Evolutionary conservation across 2,888 invertebrate genomes (phyloP).

Genomic region (Andrena dorsata): DNA sequence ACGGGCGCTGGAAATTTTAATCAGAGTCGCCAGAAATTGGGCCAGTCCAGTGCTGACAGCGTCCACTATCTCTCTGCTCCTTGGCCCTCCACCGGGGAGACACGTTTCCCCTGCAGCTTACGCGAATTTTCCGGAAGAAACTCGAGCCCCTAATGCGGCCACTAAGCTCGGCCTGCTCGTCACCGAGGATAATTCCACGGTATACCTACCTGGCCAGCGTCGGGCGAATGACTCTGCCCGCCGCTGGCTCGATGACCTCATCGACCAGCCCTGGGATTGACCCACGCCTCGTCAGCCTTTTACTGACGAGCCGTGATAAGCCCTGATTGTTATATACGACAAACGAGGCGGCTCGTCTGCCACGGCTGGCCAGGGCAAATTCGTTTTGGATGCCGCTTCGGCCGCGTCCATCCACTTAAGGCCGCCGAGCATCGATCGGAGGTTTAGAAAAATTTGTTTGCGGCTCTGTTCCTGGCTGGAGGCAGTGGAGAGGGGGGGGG

Average conservation of each 20-base stretch:
- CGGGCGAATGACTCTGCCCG: conserved; percentile 57
- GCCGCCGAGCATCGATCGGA: conserved; percentile 35
- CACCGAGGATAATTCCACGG: conserved; percentile 49
- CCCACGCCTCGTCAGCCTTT: conserved; percentile 65
- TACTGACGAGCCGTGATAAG: conserved; percentile 66
- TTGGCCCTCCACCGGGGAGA: background rate
- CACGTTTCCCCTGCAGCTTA: conserved; percentile 31
- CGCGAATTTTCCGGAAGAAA: conserved; percentile 46
- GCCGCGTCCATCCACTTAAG: conserved; percentile 45
- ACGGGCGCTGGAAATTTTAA: conserved; percentile 38
- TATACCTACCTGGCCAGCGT: conserved; percentile 32
- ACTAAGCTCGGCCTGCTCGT: conserved; percentile 41
- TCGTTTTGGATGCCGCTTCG: conserved; percentile 42
- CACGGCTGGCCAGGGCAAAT: conserved; percentile 41
- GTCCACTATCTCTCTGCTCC: conserved; percentile 3
- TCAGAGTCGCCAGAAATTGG: conserved; percentile 47
- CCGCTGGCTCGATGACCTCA: conserved; percentile 70
- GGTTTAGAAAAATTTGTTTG: conserved; percentile 41
- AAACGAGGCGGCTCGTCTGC: conserved; percentile 19
- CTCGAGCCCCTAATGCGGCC: conserved; percentile 45
- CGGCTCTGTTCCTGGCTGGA: conserved; percentile 6
- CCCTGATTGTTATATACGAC: conserved; percentile 65
- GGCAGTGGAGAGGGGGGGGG: conserved; percentile 1
- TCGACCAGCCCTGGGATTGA: conserved; percentile 74
- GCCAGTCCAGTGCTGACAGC: background rate